phyloP scores from a whole-genome alignment of 2,797 vertebrate species.

The Tenualosa thibaudeaui region DNA sequence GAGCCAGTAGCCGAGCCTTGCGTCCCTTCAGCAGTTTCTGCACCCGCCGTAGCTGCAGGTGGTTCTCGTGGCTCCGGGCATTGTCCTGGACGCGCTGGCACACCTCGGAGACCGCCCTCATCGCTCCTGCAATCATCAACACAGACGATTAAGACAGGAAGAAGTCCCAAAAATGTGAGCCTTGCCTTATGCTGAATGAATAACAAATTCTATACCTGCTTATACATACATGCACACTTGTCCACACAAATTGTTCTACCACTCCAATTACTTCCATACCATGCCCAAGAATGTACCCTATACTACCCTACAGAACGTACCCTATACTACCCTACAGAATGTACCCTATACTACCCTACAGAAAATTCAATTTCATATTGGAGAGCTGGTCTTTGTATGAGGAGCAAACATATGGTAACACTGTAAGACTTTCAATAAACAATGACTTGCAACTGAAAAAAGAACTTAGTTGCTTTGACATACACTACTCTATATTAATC shows the following conservation, averaged over 20 bases:
- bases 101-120: constrained; percentile 62
- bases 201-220: background rate
- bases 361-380: background rate
- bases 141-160: constrained; percentile 27
- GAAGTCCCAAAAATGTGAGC: background rate
- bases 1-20: constrained; percentile 83
- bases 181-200: background rate
- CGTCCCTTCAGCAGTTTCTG: constrained; percentile 87
- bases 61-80: constrained; percentile 78
- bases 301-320: background rate
- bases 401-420: background rate
- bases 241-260: background rate
- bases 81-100: constrained; percentile 75
- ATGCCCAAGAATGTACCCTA: background rate
- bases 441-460: background rate
- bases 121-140: constrained; percentile 55
- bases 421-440: background rate
- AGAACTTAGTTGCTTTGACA: background rate
- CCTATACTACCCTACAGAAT: background rate
- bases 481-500: background rate
- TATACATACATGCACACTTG: background rate
- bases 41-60: constrained; percentile 84
- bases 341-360: background rate
- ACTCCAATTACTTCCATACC: background rate
- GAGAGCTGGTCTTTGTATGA: background rate